Percentiles rank a stretch among this genome's conserved stretches.
These are phyloP conservation scores for Barypeithes pellucidus DNA, from an alignment of 2,888 invertebrate genomes.

Conservation along the genomic window DNA sequence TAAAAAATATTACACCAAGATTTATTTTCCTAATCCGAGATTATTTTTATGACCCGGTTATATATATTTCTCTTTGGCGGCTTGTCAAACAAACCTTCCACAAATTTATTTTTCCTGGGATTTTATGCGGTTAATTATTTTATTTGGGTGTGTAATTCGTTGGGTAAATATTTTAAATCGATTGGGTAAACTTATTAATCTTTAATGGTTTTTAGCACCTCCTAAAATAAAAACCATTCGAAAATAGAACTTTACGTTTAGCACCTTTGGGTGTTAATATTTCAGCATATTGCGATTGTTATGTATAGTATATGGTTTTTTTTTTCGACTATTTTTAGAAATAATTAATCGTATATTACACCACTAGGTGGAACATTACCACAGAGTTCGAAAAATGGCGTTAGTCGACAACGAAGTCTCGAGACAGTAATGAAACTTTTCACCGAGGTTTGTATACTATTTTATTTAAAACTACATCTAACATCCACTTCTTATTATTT, in stretches of 20 bases:
- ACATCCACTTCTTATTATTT: too few species aligned
- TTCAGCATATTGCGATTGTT: too few species aligned
- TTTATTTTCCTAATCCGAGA: conserved; percentile 38
- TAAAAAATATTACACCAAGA: conserved; percentile 26
- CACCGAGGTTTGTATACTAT: too few species aligned
- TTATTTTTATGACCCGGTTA: conserved; percentile 36
- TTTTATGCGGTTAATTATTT: conserved; percentile 30
- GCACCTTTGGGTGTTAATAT: conserved; percentile 10
- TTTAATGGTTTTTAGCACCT: conserved; percentile 28
- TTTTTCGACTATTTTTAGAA: too few species aligned
- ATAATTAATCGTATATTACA: too few species aligned
- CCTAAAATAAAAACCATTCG: conserved; percentile 22
- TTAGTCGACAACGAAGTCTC: too few species aligned
- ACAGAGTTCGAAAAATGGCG: too few species aligned
- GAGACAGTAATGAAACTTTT: too few species aligned
- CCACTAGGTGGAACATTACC: too few species aligned
- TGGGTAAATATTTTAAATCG: conserved; percentile 29
- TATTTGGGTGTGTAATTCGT: conserved; percentile 24
- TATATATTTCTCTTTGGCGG: conserved; percentile 38
- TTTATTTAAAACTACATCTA: too few species aligned
- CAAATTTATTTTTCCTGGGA: conserved; percentile 30
- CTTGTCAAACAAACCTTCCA: conserved; percentile 29
- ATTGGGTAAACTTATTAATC: conserved; percentile 25
- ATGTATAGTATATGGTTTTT: too few species aligned
- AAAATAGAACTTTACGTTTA: conserved; percentile 12